phyloP scores from a whole-genome alignment of 2,797 vertebrate genomes.

The Hemitrygon akajei region DNA sequence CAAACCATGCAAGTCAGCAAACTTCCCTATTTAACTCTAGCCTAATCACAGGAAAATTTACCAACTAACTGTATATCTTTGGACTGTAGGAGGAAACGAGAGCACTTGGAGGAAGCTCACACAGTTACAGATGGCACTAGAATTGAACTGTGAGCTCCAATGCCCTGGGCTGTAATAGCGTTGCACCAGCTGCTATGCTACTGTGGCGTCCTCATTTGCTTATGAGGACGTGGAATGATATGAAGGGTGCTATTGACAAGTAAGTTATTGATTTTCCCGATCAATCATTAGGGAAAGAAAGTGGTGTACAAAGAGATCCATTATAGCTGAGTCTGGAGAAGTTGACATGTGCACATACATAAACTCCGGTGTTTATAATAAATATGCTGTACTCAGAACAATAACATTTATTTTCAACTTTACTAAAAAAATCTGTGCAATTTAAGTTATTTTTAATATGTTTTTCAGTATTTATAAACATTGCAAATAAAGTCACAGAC shows the following conservation, averaged over 20 bases:
- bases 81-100: too few relatives aligned
- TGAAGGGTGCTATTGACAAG: neutral
- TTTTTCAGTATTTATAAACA: neutral
- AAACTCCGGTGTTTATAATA: neutral
- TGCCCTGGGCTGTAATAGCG: too few relatives aligned
- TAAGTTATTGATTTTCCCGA: neutral
- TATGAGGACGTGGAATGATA: neutral
- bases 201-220: neutral
- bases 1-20: too few relatives aligned
- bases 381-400: slow-evolving; percentile 1
- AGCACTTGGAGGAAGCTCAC: too few relatives aligned
- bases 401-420: neutral
- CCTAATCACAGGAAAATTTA: too few relatives aligned
- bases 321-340: neutral
- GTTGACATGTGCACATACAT: neutral
- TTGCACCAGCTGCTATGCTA: too few relatives aligned
- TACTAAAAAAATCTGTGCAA: neutral
- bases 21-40: too few relatives aligned
- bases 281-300: neutral
- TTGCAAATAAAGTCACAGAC: slow-evolving; percentile 14
- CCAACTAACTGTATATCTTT: too few relatives aligned
- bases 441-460: neutral
- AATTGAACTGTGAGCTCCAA: too few relatives aligned
- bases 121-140: too few relatives aligned
- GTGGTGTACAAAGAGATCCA: neutral